These are phyloP conservation scores for Nannospalax galili DNA, from an alignment of 2,113 vertebrate species.

Conservation along the genomic window DNA sequence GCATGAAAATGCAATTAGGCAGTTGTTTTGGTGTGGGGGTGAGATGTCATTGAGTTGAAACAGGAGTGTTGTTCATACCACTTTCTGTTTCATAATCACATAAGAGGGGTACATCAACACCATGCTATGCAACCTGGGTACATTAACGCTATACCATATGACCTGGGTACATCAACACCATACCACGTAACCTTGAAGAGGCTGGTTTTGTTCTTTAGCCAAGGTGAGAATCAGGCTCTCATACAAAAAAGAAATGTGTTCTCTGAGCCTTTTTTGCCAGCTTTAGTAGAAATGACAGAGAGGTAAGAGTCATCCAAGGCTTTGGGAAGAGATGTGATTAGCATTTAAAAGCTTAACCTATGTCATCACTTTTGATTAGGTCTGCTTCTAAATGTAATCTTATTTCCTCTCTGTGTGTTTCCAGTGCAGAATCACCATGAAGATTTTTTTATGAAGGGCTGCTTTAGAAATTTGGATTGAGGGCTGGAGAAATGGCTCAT, in stretches of 20 bases:
- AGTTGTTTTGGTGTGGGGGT: neutral
- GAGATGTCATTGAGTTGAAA: neutral
- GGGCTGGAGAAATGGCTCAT: too few species aligned
- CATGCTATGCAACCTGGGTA: neutral
- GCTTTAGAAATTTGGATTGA: conserved; percentile 48
- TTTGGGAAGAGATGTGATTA: conserved; percentile 42
- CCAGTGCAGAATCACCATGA: neutral
- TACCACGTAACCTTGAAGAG: neutral
- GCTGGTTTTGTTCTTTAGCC: conserved; percentile 14
- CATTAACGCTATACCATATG: neutral
- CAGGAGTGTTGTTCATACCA: neutral
- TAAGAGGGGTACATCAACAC: neutral
- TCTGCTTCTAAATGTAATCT: conserved; percentile 23
- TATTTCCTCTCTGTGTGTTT: neutral
- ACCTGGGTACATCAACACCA: neutral
- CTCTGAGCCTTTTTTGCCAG: neutral
- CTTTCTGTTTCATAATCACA: neutral
- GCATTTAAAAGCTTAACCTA: conserved; percentile 55
- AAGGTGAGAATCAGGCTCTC: neutral
- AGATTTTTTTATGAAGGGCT: conserved; percentile 21
- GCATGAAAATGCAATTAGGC: neutral
- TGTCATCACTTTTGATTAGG: conserved; percentile 27
- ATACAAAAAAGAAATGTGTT: neutral
- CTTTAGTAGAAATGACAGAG: neutral
- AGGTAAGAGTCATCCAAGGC: neutral